Conservation (phyloP, 2,888 invertebrate species). For the Troides oblongomaculatus region DNA sequence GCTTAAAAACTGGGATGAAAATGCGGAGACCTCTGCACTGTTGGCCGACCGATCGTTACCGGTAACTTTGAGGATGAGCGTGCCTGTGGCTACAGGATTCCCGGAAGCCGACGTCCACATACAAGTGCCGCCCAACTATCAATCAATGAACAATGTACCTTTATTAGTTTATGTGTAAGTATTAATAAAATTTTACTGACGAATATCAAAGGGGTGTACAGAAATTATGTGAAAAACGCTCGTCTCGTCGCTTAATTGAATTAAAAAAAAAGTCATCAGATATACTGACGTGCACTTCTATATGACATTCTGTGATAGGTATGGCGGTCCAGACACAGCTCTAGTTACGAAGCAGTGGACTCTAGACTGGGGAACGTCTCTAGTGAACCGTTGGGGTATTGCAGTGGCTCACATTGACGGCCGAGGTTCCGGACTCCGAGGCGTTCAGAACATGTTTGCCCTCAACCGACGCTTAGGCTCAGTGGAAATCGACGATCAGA, state of each 20-base stretch:
- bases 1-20: constrained; percentile 83
- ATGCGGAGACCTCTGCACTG: constrained; percentile 74
- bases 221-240: too few species aligned
- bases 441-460: constrained; percentile 89
- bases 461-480: constrained; percentile 92
- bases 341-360: constrained; percentile 90
- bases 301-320: constrained; percentile 71
- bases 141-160: constrained; percentile 86
- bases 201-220: too few species aligned
- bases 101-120: constrained; percentile 87
- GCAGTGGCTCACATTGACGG: constrained; percentile 95
- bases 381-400: constrained; percentile 90
- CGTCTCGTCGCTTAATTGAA: too few species aligned
- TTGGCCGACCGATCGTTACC: constrained; percentile 79
- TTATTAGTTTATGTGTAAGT: constrained; percentile 92
- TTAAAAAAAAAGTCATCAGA: too few species aligned
- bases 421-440: constrained; percentile 92
- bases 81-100: constrained; percentile 82
- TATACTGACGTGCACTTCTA: background rate
- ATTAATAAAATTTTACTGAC: background rate
- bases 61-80: constrained; percentile 78
- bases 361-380: constrained; percentile 92
- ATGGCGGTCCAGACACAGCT: constrained; percentile 95
- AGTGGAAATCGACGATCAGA: constrained; percentile 94
- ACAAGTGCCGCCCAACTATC: constrained; percentile 86